These are phyloP conservation scores for Salpingus planirostris DNA, from an alignment of 2,888 invertebrate genomes.

Conservation along the genomic window DNA sequence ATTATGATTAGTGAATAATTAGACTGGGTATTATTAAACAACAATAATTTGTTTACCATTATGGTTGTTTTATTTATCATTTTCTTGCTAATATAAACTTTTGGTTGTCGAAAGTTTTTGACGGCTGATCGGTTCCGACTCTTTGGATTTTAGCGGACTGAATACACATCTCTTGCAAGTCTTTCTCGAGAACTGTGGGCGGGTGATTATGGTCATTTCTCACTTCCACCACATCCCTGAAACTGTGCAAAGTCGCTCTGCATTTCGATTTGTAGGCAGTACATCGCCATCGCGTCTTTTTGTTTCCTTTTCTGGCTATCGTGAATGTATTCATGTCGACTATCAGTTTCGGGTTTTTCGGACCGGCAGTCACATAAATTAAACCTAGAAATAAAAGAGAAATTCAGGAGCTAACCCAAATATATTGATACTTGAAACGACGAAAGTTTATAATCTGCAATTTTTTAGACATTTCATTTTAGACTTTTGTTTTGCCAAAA, in stretches of 20 bases:
- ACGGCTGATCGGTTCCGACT: not conserved
- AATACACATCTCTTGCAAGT: no score
- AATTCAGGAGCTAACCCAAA: not conserved
- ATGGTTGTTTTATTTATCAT: constrained; percentile 1
- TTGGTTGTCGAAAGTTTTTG: constrained; percentile 1
- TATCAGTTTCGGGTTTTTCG: constrained; percentile 24
- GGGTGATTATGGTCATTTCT: constrained; percentile 22
- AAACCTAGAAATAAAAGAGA: constrained; percentile 16
- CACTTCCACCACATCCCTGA: constrained; percentile 14
- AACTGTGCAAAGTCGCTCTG: constrained; percentile 22
- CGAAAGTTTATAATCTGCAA: no score
- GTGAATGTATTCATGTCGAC: constrained; percentile 22
- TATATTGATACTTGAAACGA: no score
- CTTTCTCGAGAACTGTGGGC: no score
- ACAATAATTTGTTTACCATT: not conserved
- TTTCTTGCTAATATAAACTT: constrained; percentile 2
- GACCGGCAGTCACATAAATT: constrained; percentile 20
- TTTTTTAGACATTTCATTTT: no score
- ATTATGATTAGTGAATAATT: no score
- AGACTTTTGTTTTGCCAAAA: no score
- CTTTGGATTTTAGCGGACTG: no score
- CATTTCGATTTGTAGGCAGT: constrained; percentile 25
- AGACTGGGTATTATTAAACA: no score
- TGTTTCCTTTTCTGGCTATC: constrained; percentile 18
- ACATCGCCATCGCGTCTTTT: constrained; percentile 24